Evolutionary conservation across 2,888 invertebrate genomes (phyloP).

Genomic region (Sesamia inferens): DNA sequence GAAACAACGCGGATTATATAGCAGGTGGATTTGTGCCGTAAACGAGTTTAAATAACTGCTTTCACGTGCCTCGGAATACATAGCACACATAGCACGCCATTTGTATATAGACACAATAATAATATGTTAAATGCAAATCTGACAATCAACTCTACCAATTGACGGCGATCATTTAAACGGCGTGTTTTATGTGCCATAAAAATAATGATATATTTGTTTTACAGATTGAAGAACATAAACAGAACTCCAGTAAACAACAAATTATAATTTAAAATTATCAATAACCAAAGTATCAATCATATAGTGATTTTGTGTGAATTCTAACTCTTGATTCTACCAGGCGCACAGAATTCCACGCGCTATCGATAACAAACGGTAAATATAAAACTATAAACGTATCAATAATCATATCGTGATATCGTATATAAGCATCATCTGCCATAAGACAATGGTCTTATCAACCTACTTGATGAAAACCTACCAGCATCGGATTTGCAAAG

Average conservation of each 20-base stretch:
- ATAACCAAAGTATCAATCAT: slow-evolving; percentile 30
- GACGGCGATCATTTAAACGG: slow-evolving; percentile 36
- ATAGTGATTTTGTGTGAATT: slow-evolving; percentile 32
- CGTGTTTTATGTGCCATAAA: slow-evolving; percentile 42
- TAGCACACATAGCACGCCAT: slow-evolving; percentile 68
- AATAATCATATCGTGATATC: slow-evolving; percentile 33
- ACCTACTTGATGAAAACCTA: slow-evolving; percentile 41
- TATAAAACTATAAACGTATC: slow-evolving; percentile 41
- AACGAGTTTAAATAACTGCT: slow-evolving; percentile 89
- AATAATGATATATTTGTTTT: slow-evolving; percentile 56
- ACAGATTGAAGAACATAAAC: slow-evolving; percentile 17
- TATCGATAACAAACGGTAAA: slow-evolving; percentile 23
- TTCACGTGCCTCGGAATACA: slow-evolving; percentile 84
- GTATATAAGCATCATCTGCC: slow-evolving; percentile 13
- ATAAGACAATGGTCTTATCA: slow-evolving; percentile 41
- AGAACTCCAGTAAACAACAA: slow-evolving; percentile 31
- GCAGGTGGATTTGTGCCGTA: slow-evolving; percentile 88
- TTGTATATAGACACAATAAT: slow-evolving; percentile 54
- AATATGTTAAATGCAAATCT: slow-evolving; percentile 54
- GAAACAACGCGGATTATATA: slow-evolving; percentile 90
- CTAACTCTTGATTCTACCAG: slow-evolving; percentile 50
- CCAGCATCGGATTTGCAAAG: slow-evolving; percentile 66
- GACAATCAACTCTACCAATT: slow-evolving; percentile 28
- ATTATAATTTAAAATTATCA: slow-evolving; percentile 40
- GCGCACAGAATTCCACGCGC: slow-evolving; percentile 49